Evolutionary conservation across 2,888 invertebrate species (phyloP).

Genomic region (Biston betularia): DNA sequence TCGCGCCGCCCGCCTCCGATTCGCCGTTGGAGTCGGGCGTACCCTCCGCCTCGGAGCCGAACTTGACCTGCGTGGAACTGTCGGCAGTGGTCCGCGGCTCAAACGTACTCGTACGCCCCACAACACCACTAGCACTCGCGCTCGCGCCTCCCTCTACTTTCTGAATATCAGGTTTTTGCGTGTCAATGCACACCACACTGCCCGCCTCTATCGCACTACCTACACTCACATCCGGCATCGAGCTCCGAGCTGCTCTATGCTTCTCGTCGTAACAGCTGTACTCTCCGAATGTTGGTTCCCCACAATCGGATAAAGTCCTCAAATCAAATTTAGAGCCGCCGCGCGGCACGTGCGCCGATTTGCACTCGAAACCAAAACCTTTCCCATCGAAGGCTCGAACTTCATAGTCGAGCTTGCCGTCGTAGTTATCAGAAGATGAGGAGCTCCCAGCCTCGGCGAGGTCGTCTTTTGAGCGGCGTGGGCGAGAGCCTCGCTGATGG

Average conservation of each 20-base stretch:
- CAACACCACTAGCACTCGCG: conserved; percentile 63
- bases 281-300: conserved; percentile 87
- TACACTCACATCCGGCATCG: conserved; percentile 87
- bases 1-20: conserved; percentile 74
- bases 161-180: conserved; percentile 83
- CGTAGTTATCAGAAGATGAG: conserved; percentile 88
- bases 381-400: conserved; percentile 83
- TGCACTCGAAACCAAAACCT: conserved; percentile 85
- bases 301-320: conserved; percentile 83
- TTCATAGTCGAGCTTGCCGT: conserved; percentile 85
- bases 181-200: conserved; percentile 83
- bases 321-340: conserved; percentile 80
- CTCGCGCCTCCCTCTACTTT: conserved; percentile 68
- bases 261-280: conserved; percentile 89
- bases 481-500: conserved; percentile 91
- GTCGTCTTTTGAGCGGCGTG: conserved; percentile 92
- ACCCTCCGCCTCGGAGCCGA: conserved; percentile 79
- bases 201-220: conserved; percentile 87
- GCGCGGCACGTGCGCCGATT: conserved; percentile 84
- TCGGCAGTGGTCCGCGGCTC: conserved; percentile 82
- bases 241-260: conserved; percentile 85
- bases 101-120: conserved; percentile 80
- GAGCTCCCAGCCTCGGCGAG: conserved; percentile 90
- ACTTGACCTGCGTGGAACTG: conserved; percentile 83
- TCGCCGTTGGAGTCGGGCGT: conserved; percentile 76